phyloP scores from a whole-genome alignment of 2,113 vertebrate genomes.

The Elachura formosa region DNA sequence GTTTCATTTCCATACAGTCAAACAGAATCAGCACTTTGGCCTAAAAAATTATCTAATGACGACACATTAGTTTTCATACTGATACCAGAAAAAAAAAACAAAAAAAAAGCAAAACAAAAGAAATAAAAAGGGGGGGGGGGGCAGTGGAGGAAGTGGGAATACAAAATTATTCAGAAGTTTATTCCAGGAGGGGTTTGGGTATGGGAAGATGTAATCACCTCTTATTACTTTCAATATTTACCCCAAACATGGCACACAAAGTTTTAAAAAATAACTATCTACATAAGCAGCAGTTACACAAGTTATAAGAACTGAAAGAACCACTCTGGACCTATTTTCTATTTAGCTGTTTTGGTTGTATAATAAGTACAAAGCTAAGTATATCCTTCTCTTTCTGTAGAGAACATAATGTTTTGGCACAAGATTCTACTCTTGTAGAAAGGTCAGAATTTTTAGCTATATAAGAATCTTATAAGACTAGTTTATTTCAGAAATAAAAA shows the following conservation, averaged over 20 bases:
- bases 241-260: background rate
- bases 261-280: background rate
- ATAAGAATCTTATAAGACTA: background rate
- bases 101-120: background rate
- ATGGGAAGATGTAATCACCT: background rate
- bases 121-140: rapidly evolving
- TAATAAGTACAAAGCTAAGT: background rate
- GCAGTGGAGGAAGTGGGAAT: background rate
- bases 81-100: background rate
- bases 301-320: background rate
- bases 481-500: background rate
- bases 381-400: background rate
- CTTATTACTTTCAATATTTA: background rate
- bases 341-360: background rate
- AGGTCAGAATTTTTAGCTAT: no score
- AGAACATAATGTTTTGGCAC: background rate
- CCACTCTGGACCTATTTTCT: background rate
- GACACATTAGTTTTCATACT: background rate
- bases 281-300: background rate
- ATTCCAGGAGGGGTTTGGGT: background rate
- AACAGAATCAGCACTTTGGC: background rate
- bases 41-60: background rate
- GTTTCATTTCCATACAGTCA: background rate
- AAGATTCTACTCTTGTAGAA: background rate
- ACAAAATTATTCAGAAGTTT: background rate